Conservation (phyloP, 2,113 vertebrate species). For the Copsychus sechellarum region DNA sequence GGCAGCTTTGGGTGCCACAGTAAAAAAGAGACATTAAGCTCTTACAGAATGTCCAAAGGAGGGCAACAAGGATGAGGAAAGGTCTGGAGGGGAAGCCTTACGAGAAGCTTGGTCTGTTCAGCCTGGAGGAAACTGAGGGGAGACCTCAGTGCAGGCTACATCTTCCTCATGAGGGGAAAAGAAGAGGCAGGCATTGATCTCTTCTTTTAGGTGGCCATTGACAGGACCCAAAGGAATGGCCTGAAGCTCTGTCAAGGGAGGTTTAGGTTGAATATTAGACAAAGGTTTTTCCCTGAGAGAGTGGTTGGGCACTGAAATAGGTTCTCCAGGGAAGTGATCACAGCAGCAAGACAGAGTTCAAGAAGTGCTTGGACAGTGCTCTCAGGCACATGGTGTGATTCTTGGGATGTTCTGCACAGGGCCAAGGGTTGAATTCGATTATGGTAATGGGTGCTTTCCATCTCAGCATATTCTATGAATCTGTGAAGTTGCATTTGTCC, state of each 20-base stretch:
- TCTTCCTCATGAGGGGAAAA: neutral
- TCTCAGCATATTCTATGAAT: neutral
- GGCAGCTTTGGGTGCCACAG: neutral
- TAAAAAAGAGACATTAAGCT: neutral
- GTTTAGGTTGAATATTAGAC: neutral
- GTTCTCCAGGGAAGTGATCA: neutral
- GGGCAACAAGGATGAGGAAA: neutral
- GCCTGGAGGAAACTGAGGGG: neutral
- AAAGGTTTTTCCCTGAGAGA: neutral
- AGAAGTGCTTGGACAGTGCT: neutral
- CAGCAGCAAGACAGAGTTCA: neutral
- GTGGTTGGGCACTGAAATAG: neutral
- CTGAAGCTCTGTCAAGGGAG: neutral
- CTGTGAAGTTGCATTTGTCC: neutral
- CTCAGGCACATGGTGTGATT: neutral
- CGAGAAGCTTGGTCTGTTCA: neutral
- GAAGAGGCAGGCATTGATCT: neutral
- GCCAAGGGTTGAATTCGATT: fast-evolving
- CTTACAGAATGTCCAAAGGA: neutral
- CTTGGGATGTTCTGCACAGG: neutral
- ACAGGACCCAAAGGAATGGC: neutral
- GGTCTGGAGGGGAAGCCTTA: neutral
- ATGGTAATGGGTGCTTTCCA: neutral
- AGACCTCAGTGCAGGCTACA: neutral
- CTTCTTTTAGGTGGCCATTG: too few relatives aligned